These are phyloP conservation scores for Thysanoteuthis rhombus DNA, from an alignment of 2,888 invertebrate species.

Conservation along the genomic window DNA sequence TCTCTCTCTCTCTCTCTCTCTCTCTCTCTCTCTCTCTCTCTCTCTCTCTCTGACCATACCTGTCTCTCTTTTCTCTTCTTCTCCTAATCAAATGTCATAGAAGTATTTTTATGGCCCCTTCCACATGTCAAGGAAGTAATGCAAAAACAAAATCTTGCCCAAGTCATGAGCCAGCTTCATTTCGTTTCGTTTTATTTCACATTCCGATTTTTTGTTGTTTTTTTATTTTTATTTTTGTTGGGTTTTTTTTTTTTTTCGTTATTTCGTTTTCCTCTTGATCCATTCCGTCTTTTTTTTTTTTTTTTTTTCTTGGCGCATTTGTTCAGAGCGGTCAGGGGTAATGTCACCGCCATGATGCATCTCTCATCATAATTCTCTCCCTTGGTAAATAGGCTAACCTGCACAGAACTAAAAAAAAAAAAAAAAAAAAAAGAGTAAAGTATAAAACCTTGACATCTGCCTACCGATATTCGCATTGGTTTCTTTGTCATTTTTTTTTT, in stretches of 20 bases:
- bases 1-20: no score
- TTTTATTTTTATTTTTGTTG: neutral
- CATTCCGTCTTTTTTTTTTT: neutral
- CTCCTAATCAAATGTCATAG: neutral
- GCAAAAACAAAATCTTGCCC: neutral
- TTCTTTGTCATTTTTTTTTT: neutral
- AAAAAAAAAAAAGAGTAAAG: neutral
- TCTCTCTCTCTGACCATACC: no score
- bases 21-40: no score
- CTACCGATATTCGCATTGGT: neutral
- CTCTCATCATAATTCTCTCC: neutral
- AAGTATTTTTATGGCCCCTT: neutral
- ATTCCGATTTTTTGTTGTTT: no score
- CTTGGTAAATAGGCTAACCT: neutral
- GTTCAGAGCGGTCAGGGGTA: neutral
- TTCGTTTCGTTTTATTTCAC: neutral
- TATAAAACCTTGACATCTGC: neutral
- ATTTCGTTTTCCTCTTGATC: no score
- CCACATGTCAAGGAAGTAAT: neutral
- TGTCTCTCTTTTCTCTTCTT: neutral
- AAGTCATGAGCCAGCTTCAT: neutral
- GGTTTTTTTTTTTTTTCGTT: neutral
- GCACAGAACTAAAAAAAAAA: no score
- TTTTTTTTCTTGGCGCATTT: neutral
- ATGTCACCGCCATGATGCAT: neutral